phyloP scores from a whole-genome alignment of 2,888 invertebrate genomes.

The Mylabris sibirica region DNA sequence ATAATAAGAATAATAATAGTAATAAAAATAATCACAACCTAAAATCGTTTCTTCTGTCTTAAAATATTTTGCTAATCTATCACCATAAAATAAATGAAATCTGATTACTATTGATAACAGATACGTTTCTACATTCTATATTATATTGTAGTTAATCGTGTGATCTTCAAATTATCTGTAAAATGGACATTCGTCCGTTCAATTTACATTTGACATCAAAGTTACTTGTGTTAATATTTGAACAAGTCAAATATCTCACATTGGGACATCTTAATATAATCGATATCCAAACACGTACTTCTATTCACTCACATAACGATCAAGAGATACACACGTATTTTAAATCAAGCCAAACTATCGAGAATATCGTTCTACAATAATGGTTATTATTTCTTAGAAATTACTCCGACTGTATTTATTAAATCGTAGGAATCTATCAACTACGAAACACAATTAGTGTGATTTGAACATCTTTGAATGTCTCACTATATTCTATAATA shows the following conservation, averaged over 20 bases:
- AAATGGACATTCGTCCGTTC: background rate
- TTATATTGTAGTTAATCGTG: background rate
- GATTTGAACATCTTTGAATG: conserved; percentile 15
- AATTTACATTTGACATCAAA: background rate
- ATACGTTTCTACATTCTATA: background rate
- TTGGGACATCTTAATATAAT: background rate
- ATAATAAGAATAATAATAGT: background rate
- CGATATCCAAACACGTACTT: background rate
- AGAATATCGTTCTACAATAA: conserved; percentile 19
- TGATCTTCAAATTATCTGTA: background rate
- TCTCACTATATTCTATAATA: background rate
- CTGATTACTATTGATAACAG: no score
- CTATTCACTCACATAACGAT: background rate
- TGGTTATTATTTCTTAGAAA: conserved; percentile 32
- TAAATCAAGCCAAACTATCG: conserved; percentile 14
- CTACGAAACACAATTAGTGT: conserved; percentile 15
- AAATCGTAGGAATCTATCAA: conserved; percentile 4
- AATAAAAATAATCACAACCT: no score
- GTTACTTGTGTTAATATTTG: background rate
- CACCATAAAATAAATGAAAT: background rate
- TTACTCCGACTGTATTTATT: conserved; percentile 20
- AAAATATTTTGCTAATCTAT: no score
- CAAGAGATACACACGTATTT: conserved; percentile 18
- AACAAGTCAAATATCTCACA: background rate
- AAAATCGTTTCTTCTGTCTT: background rate